Base-by-base conservation (phyloP, 2,888 invertebrate genomes). In the Himalopsyche kuldschensis region DNA sequence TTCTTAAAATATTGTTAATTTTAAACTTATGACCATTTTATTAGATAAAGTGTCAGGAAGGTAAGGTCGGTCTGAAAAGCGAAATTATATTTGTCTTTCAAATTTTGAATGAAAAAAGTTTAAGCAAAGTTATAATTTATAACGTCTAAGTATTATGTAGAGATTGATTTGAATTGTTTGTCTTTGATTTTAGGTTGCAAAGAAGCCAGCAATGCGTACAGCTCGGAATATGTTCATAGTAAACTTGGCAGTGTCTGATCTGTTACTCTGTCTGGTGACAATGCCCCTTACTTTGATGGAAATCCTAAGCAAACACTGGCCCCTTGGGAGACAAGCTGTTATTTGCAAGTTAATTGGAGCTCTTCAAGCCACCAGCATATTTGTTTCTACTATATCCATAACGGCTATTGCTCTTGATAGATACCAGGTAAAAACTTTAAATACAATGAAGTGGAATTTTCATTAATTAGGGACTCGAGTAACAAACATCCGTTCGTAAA, bases 191-290 rank as follows among this genome's bases (percentile, higher is more conserved):
- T 92, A 94, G 89, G 96, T 98, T 80, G 93, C 96, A 17, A 92
- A 96, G 85, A 98, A 97, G 89, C 95, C 97, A 24, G 93, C 95
- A 81, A 98, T 98, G 98, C 91, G 97, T 63, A 98, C 97, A 17
- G 96, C 97, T 0, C 90, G 98, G n/a, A 97, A 98, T 91, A 95
- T 98, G 91, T 97, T 98, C 90, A 98, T 98, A 87, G 94, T 96
- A 79, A 98, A 98, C 91, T 91, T 98, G 88, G 98, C 98, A 3
- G 93, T 96, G 31, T 95, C 95, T 82, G 97, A 98, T 90, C 93
- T 97, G 55, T 92, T 97, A 30, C 92, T 98, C 75, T 98, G 98
- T 89, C 93, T 97, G 85, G 95, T 98, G 15, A 97, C 97, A 3
- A 97, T 97, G 91, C 98, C 98, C 1, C 92, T 97, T 81, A 98